Evolutionary conservation across 2,113 vertebrate species (phyloP), one percentile per base, ranked within the genome.

Genomic region (Chelonoidis abingdonii): DNA sequence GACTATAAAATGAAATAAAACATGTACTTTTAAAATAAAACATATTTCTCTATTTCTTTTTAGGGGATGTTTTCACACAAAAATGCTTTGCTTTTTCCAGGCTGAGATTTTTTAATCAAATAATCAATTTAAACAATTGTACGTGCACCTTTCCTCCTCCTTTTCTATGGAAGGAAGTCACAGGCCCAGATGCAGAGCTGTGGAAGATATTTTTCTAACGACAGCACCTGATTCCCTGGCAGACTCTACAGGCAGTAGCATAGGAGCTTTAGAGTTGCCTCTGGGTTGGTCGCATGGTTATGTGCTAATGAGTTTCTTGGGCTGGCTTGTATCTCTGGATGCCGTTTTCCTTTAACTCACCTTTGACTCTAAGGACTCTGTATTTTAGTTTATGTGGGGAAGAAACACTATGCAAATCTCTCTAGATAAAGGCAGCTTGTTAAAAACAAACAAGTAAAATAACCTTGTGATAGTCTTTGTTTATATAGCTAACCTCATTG

Each of bases 151-250:
- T 83, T 92, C 76, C 83, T 91, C 80, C 76, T 91, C 35, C 31
- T 96, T 97, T 95, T 91, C 87, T 93, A 86, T 54, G 89, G 94
- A 83, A 92, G 92, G 76, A 75, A 79, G 78, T 97, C 10, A 69
- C 87, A 93, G 86, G 83, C 87, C 95, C 83, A 93, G 93, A 95
- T 96, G 91, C 94, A 86, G 89, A 95, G 89, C 94, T 95, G 88
- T 93, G 92, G 93, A 93, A 97, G 95, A 96, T 98, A 97, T 97
- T 98, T 98, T 97, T 97, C 92, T 98, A 98, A 96, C 94, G 95
- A 92, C 38, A 97, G 96, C 97, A 98, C 98, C 98, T 98, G 97
- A 94, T 93, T 98, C 93, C 93, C 97, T 98, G 97, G 98, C 98
- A 98, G 90, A 72, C 62, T 93, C 93, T 44, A 47, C 86, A 88